Conservation (phyloP, 2,797 vertebrate species). For the Tenualosa thibaudeaui region DNA sequence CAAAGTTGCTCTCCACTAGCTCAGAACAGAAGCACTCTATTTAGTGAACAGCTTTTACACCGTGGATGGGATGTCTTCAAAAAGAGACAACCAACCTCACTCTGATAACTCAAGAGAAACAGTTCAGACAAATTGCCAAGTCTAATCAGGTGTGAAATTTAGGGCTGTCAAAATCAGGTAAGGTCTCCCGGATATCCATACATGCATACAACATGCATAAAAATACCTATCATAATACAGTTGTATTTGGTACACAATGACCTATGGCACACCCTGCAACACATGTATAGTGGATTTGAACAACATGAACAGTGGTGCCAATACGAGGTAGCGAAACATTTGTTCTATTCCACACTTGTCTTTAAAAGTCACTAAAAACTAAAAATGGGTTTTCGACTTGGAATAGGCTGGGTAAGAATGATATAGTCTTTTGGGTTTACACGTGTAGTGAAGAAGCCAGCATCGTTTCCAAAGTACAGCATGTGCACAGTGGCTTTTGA, state of each 20-base stretch:
- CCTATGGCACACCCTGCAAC: background rate
- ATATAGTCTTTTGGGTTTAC: background rate
- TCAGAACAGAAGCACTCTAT: conserved; percentile 1
- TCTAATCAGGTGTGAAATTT: background rate
- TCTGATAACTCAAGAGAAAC: background rate
- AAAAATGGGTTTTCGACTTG: background rate
- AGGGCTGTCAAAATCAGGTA: background rate
- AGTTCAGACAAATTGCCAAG: background rate
- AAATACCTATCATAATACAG: background rate
- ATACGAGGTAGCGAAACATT: background rate
- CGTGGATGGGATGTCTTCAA: background rate
- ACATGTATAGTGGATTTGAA: background rate
- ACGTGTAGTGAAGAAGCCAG: background rate
- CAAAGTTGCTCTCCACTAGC: conserved; percentile 17
- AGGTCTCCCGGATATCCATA: background rate
- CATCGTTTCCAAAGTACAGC: background rate
- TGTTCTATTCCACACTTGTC: background rate
- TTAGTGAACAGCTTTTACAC: background rate
- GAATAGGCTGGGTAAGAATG: background rate
- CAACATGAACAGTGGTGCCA: background rate
- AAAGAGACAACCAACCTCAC: background rate
- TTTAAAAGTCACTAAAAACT: background rate
- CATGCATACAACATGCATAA: background rate
- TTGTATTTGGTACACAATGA: background rate
- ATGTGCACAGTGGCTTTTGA: background rate